These are phyloP conservation scores for Mormyrus iriodes DNA, from an alignment of 2,113 vertebrate genomes.

Conservation along the genomic window DNA sequence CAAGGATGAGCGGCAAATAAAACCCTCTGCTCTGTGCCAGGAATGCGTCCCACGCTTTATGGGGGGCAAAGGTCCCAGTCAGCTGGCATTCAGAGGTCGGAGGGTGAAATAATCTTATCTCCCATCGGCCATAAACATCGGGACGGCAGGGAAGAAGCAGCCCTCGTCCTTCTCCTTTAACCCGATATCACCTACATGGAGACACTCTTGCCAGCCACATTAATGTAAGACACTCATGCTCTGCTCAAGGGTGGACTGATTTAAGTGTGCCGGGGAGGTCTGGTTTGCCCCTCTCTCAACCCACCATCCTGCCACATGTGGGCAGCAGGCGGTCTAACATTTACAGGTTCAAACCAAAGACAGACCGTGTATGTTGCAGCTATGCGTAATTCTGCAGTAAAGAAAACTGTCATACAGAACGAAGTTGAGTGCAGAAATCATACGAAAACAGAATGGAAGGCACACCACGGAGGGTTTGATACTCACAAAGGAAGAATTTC, in stretches of 20 bases:
- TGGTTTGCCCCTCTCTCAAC: neutral
- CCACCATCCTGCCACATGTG: neutral
- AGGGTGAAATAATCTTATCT: conserved; percentile 66
- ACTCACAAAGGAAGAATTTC: neutral
- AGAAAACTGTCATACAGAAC: neutral
- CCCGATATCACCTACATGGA: conserved; percentile 33
- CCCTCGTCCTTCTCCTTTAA: conserved; percentile 11
- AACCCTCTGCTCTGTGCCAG: conserved; percentile 49
- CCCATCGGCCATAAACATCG: conserved; percentile 69
- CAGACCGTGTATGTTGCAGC: neutral
- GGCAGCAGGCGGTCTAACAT: neutral
- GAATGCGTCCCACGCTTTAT: conserved; percentile 64
- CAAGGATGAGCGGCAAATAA: conserved; percentile 60
- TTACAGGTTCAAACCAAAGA: neutral
- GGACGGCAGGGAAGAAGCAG: conserved; percentile 37
- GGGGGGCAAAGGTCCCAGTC: conserved; percentile 69
- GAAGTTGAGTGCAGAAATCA: neutral
- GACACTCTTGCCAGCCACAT: conserved; percentile 33
- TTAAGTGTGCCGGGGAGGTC: conserved; percentile 5
- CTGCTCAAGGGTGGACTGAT: conserved; percentile 38
- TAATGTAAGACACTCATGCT: conserved; percentile 24
- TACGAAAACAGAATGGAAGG: neutral
- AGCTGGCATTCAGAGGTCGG: conserved; percentile 64
- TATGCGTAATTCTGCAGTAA: neutral
- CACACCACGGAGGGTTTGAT: neutral